A percentile compares a stretch with the other conserved stretches of the same genome.
phyloP scores from a whole-genome alignment of 2,113 vertebrate species.

The Isurus oxyrinchus region DNA sequence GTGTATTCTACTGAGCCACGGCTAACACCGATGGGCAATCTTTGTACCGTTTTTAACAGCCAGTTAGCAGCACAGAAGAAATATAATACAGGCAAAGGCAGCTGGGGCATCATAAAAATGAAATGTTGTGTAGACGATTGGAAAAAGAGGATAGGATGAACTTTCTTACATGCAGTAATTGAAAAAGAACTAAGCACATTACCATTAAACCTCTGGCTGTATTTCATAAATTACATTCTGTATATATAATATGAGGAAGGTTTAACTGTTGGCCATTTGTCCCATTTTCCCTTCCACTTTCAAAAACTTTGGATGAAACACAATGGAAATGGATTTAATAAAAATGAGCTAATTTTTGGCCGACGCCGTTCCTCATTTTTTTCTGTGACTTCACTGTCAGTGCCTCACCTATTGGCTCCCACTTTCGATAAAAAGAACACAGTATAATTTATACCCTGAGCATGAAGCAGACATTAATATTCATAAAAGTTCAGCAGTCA shows the following conservation, averaged over 20 bases:
- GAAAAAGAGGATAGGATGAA: neutral
- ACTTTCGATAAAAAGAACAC: neutral
- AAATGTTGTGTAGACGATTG: neutral
- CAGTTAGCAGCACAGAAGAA: neutral
- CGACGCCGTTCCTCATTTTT: neutral
- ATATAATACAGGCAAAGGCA: neutral
- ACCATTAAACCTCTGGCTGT: neutral
- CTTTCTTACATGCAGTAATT: neutral
- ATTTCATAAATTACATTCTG: neutral
- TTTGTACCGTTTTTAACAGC: neutral
- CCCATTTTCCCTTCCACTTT: neutral
- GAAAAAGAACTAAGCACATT: neutral
- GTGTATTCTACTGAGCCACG: neutral
- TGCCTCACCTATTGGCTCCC: neutral
- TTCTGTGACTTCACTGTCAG: neutral
- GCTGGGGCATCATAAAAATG: neutral
- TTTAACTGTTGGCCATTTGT: neutral
- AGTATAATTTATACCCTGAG: neutral
- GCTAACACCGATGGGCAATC: neutral
- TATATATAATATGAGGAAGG: neutral
- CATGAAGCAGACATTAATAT: neutral
- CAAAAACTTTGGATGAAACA: constrained; percentile 12
- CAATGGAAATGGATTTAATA: neutral
- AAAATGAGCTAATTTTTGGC: constrained; percentile 7
- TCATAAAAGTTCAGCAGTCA: neutral